These are phyloP conservation scores for Dinothrombium tinctorium DNA, from an alignment of 1,140 invertebrate species.

Conservation along the genomic window DNA sequence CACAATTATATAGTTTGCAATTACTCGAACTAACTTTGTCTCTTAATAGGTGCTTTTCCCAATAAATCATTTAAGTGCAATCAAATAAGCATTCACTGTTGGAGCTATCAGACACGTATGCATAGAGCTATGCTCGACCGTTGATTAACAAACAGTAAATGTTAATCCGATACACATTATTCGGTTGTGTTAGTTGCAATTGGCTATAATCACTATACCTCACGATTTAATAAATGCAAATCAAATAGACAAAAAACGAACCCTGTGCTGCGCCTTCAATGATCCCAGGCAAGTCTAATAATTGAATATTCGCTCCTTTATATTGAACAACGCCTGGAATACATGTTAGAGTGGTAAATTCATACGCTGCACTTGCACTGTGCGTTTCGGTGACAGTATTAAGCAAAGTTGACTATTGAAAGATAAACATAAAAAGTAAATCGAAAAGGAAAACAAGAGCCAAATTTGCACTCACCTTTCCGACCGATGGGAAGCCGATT, in stretches of 20 bases:
- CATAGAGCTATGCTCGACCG: no score
- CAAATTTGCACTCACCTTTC: conserved; percentile 36
- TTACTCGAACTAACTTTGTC: no score
- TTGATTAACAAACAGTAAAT: no score
- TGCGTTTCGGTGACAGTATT: conserved; percentile 80
- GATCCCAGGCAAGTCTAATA: conserved; percentile 80
- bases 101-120: no score
- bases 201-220: background rate
- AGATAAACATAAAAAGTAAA: background rate
- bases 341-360: conserved; percentile 97
- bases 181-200: background rate
- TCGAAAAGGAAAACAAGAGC: conserved; percentile 5
- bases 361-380: conserved; percentile 87
- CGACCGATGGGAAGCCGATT: conserved; percentile 90
- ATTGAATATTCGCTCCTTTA: conserved; percentile 91
- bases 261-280: conserved; percentile 83
- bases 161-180: background rate
- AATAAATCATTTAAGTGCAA: no score
- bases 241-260: conserved; percentile 13
- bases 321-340: conserved; percentile 97
- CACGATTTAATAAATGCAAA: background rate
- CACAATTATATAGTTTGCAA: no score
- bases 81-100: no score
- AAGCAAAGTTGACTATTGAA: conserved; percentile 53
- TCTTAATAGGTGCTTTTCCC: no score